phyloP scores from a whole-genome alignment of 2,797 vertebrate genomes.

The Aphelocoma californica region DNA sequence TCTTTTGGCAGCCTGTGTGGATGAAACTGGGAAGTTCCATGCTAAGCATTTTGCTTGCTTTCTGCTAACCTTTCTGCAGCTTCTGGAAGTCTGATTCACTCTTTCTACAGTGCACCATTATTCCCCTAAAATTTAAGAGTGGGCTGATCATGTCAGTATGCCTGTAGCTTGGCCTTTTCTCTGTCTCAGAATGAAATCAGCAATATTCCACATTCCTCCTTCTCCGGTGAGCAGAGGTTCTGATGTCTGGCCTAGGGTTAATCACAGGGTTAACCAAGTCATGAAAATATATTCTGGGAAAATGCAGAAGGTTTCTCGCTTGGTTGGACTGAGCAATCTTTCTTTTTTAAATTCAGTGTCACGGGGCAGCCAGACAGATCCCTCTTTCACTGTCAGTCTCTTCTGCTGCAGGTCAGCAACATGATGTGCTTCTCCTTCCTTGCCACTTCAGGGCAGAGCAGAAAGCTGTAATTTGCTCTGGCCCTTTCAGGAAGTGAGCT shows the following conservation, averaged over 20 bases:
- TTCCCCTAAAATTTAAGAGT: background rate
- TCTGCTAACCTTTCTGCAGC: background rate
- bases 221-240: background rate
- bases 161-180: background rate
- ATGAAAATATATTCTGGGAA: background rate
- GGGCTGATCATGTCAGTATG: background rate
- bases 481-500: background rate
- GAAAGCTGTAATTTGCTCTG: background rate
- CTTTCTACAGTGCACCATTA: background rate
- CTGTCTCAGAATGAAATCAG: background rate
- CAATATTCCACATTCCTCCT: background rate
- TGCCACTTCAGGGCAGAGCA: background rate
- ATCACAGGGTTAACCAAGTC: slow-evolving; percentile 4
- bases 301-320: slow-evolving; percentile 4
- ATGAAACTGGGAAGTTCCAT: background rate
- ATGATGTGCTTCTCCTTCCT: background rate
- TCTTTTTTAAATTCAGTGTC: background rate
- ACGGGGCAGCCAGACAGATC: background rate
- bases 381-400: background rate
- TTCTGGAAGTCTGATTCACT: background rate
- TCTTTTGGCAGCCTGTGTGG: background rate
- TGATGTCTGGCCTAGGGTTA: background rate
- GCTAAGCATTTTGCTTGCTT: background rate
- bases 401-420: background rate
- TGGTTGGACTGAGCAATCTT: background rate